Base-by-base conservation (phyloP, 2,888 invertebrate species). In the Lasioglossum malachurum region DNA sequence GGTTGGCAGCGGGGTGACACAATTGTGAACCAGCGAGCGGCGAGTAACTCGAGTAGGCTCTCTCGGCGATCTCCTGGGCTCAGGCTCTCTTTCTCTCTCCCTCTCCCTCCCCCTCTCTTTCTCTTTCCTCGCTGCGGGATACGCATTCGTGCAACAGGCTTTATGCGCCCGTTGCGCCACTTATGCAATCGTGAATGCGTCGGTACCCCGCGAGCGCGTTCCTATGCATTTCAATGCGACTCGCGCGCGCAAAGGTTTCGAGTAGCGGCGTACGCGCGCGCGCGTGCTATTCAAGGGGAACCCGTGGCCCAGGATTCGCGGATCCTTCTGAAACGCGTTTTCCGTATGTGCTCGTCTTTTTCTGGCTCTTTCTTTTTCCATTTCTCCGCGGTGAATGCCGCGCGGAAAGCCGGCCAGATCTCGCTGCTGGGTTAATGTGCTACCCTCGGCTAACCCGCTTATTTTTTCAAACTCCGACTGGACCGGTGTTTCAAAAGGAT, bases 111-210 rank as follows among this genome's bases (percentile, higher is more conserved):
- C 23, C 41, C 0, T 23, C 69, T 35, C 69, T 38, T 23, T 38
- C 38, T 38, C 23, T 23, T 35, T 35, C 19, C 88, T 88, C 89
- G 89, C 92, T 90, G 91, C 91, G 91, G 91, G 92, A 89, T 91
- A 93, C 92, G 91, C 91, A 92, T 93, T 93, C 92, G 93, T 92
- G 94, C 94, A 94, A 94, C 94, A 94, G 94, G 93, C 94, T 93
- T 93, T 92, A 90, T 93, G 86, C 88, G 89, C 88, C 89, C 91
- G 90, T 88, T 91, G 89, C 90, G 92, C 92, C 93, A 93, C 93
- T 93, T 93, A 93, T 93, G 93, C 92, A 92, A 93, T 92, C 91
- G 88, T 92, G 92, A 93, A 93, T 93, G 91, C 92, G 89, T 90
- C 88, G 90, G 88, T 76, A 84, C 83, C 88, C 84, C 87, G 79